Evolutionary conservation across 2,113 vertebrate genomes (phyloP), one percentile per base, ranked within the genome.

Genomic region (Tyrannus savana): DNA sequence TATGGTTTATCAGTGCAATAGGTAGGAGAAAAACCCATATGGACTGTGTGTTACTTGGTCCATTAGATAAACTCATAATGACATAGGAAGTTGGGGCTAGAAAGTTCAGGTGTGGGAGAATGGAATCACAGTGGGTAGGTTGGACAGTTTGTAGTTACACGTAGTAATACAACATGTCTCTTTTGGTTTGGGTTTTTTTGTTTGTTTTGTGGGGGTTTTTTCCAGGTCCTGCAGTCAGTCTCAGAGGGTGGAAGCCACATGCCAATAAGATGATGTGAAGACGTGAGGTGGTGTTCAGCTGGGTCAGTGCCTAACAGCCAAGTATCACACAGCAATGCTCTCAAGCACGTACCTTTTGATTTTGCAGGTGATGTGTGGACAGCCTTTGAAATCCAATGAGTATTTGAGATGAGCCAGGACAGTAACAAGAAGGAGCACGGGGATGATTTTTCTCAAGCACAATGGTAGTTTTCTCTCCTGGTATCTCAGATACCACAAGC

Each of bases 11-110:
- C 64, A 69, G 14, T 37, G 19, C 22, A 66, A 41, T 33, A 42
- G 46, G 6, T 14, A 73, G 9, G 35, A 35, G 75, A 47, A 17
- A 3, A 13, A 2, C 35, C 22, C 3, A 13, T 9, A 19, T 33
- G 41, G 22, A 55, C 37, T 86, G 14, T 19, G 10, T 33, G 19
- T 59, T 78, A 6, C 35, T 63, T 0, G 0, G 9, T 42, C 19
- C 46, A 39, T 64, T 72, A 75, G 42, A 83, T 69, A 90, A 85
- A 78, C 39, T 41, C 49, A 27, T 46, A 59, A 53, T 28, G 12
- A 56, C 7, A 47, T 79, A 56, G 19, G 19, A 68, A 90, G 6
- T 18, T 68, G 33, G 17, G 22, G 9, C 24, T 79, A 60, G 58
- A 49, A 81, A 79, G 13, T 76, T 85, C 31, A 58, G 22, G 56